Evolutionary conservation across 2,113 vertebrate species (phyloP).

Genomic region (Drymodes brunneopygia): DNA sequence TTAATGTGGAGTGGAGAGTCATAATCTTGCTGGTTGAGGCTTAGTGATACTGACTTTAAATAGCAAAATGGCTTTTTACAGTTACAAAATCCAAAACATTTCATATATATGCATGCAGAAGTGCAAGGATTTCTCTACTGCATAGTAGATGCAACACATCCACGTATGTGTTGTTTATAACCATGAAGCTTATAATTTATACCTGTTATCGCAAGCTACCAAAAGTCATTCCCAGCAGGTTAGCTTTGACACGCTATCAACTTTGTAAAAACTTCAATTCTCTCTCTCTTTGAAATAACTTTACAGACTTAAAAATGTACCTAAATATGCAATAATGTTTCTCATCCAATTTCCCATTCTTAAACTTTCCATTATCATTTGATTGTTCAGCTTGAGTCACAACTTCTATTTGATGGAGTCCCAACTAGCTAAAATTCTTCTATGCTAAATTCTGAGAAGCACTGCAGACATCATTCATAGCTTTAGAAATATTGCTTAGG

Average conservation of each 20-base stretch:
- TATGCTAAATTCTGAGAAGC: neutral
- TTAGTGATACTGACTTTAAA: conserved; percentile 10
- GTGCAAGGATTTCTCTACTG: neutral
- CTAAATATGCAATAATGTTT: neutral
- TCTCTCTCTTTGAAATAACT: neutral
- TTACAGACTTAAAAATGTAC: neutral
- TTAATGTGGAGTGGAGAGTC: conserved; percentile 17
- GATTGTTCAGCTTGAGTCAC: neutral
- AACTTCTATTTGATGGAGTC: neutral
- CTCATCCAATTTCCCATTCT: neutral
- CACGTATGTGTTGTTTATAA: neutral
- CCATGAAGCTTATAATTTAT: conserved; percentile 28
- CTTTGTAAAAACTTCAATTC: neutral
- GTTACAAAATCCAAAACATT: neutral
- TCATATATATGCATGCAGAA: neutral
- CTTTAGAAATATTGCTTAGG: neutral
- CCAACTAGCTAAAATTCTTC: neutral
- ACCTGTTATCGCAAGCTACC: neutral
- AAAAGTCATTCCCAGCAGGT: neutral
- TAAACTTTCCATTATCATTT: neutral
- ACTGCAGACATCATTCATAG: neutral
- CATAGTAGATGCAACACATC: neutral
- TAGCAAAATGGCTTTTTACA: neutral
- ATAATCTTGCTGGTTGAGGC: conserved; percentile 4
- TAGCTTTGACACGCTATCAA: neutral